phyloP scores from a whole-genome alignment of 2,888 invertebrate genomes.

The Drosophila formosana region DNA sequence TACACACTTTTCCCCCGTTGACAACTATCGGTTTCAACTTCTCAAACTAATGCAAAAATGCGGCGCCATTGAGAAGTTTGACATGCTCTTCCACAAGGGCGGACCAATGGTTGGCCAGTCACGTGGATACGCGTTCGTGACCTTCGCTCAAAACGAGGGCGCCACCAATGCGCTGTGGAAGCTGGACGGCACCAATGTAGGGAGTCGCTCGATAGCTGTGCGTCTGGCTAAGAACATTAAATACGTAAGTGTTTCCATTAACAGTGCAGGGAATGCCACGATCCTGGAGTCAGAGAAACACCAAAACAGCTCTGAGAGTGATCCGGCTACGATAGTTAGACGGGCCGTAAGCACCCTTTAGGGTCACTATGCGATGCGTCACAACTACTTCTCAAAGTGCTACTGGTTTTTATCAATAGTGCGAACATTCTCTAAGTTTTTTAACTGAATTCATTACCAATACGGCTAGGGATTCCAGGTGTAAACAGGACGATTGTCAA shows the following conservation, averaged over 20 bases:
- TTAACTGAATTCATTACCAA: too few relatives aligned
- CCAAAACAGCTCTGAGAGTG: too few relatives aligned
- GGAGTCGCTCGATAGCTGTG: slow-evolving; percentile 91
- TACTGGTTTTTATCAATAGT: too few relatives aligned
- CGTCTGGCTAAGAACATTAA: slow-evolving; percentile 92
- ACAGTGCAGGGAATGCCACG: too few relatives aligned
- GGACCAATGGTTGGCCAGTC: slow-evolving; percentile 96
- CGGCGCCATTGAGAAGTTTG: slow-evolving; percentile 97
- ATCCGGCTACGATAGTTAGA: too few relatives aligned
- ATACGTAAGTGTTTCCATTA: slow-evolving; percentile 85
- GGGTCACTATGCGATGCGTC: too few relatives aligned
- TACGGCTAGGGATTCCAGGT: too few relatives aligned
- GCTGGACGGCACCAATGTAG: slow-evolving; percentile 91
- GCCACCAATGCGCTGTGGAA: slow-evolving; percentile 90
- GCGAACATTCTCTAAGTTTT: too few relatives aligned
- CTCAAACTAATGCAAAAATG: slow-evolving; percentile 98
- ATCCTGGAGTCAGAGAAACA: too few relatives aligned
- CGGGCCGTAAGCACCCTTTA: too few relatives aligned
- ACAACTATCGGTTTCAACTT: slow-evolving; percentile 94
- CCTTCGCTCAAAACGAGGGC: slow-evolving; percentile 88
- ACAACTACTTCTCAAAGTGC: too few relatives aligned
- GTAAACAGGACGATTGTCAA: too few relatives aligned
- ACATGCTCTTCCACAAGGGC: slow-evolving; percentile 96
- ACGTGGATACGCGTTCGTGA: slow-evolving; percentile 97
- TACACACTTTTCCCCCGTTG: slow-evolving; percentile 53